Evolutionary conservation across 2,113 vertebrate species (phyloP).

Genomic region (Xyliphius kryptos): DNA sequence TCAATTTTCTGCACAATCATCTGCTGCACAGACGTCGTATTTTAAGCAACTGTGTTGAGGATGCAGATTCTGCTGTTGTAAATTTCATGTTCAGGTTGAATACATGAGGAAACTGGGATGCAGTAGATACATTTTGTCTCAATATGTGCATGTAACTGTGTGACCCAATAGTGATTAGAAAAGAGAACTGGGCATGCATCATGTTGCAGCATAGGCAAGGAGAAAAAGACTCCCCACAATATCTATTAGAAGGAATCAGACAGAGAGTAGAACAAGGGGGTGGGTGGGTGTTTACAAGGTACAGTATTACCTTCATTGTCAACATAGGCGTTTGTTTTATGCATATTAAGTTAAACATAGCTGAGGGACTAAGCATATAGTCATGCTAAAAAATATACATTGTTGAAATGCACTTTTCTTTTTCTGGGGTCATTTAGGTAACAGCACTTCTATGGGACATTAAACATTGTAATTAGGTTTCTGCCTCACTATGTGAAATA

Average conservation of each 20-base stretch:
- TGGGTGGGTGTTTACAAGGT: conserved; percentile 17
- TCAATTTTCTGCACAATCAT: conserved; percentile 36
- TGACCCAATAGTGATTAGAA: neutral
- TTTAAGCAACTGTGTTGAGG: conserved; percentile 43
- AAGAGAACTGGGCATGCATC: neutral
- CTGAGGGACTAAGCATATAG: conserved; percentile 36
- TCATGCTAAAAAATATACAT: conserved; percentile 34
- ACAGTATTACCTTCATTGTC: conserved; percentile 43
- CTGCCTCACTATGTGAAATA: conserved; percentile 39
- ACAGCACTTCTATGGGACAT: conserved; percentile 59
- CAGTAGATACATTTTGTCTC: too few relatives aligned
- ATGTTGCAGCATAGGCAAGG: too few relatives aligned
- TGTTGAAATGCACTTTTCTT: conserved; percentile 36
- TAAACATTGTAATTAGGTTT: conserved; percentile 63
- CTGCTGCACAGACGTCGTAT: conserved; percentile 29
- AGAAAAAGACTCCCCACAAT: conserved; percentile 32
- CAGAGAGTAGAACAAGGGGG: conserved; percentile 12
- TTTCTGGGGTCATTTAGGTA: conserved; percentile 51
- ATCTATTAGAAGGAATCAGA: conserved; percentile 45
- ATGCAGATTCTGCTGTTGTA: conserved; percentile 21
- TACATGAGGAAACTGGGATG: too few relatives aligned
- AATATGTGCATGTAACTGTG: too few relatives aligned
- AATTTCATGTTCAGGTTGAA: conserved; percentile 16
- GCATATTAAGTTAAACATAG: conserved; percentile 30
- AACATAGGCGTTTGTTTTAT: conserved; percentile 23